Conservation (phyloP, 2,888 invertebrate genomes). For the Hetaerina titia region DNA sequence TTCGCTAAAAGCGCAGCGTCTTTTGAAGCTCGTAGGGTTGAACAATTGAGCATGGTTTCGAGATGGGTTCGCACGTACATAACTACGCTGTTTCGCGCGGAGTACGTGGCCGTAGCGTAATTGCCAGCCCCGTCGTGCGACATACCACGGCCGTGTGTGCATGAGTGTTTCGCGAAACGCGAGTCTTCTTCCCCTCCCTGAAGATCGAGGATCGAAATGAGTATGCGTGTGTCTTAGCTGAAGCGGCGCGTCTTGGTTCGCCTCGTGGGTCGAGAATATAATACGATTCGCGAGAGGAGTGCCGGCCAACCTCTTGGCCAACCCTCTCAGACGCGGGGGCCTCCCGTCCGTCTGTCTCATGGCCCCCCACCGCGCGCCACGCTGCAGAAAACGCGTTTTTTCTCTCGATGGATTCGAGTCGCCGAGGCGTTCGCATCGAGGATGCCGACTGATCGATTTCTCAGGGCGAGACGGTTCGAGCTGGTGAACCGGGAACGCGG, state of each 20-base stretch:
- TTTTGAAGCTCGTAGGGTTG: no score
- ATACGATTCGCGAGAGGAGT: background rate
- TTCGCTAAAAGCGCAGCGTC: no score
- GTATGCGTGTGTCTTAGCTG: background rate
- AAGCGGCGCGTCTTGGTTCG: background rate
- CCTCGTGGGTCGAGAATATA: slow-evolving; percentile 24
- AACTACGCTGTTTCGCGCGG: no score
- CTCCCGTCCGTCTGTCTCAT: slow-evolving; percentile 43
- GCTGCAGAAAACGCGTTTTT: slow-evolving; percentile 45
- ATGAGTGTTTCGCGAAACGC: background rate
- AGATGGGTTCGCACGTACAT: no score
- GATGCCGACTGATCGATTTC: no score
- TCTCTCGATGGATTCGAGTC: slow-evolving; percentile 10
- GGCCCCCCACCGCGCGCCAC: slow-evolving; percentile 60
- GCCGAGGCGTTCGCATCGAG: background rate
- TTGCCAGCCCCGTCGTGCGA: background rate
- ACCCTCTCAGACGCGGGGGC: slow-evolving; percentile 48
- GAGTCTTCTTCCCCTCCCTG: background rate
- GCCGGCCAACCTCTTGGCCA: slow-evolving; percentile 53
- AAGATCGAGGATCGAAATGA: background rate
- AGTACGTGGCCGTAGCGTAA: no score
- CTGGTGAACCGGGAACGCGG: no score
- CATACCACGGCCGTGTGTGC: background rate
- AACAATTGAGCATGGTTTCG: no score
- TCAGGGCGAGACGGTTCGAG: no score